phyloP scores from a whole-genome alignment of 2,797 vertebrate species.

The Alosa sapidissima region DNA sequence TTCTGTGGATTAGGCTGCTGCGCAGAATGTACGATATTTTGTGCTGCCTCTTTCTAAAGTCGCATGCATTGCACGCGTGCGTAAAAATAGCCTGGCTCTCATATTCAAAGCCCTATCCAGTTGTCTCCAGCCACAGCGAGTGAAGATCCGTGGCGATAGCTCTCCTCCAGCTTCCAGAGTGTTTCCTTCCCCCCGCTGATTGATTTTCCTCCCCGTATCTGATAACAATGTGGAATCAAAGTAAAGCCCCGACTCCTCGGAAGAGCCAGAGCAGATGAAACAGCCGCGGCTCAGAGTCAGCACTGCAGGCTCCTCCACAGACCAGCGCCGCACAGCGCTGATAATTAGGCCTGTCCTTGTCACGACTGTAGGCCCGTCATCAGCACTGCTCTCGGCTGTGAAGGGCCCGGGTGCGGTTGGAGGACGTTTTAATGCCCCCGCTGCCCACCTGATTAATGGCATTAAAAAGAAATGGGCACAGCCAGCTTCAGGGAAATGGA shows the following conservation, averaged over 20 bases:
- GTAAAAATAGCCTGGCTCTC: constrained; percentile 6
- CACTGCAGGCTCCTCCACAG: constrained; percentile 24
- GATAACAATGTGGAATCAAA: constrained; percentile 70
- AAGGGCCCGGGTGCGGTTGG: background rate
- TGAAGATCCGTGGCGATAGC: background rate
- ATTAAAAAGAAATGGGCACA: constrained; percentile 30
- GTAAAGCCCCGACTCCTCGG: constrained; percentile 44
- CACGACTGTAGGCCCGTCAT: background rate
- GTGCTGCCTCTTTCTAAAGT: background rate
- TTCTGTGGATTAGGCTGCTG: background rate
- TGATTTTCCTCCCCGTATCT: constrained; percentile 36
- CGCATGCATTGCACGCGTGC: background rate
- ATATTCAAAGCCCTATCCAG: background rate
- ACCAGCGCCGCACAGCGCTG: background rate
- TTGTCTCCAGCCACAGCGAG: background rate
- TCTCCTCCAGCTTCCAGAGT: background rate
- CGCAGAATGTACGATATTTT: background rate
- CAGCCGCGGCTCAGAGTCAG: constrained; percentile 44
- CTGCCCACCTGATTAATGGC: constrained; percentile 14
- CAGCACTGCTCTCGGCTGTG: constrained; percentile 30
- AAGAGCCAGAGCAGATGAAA: constrained; percentile 65
- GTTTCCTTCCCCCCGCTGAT: constrained; percentile 44
- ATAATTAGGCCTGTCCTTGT: constrained; percentile 6
- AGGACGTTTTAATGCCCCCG: background rate
- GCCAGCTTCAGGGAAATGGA: background rate